phyloP scores from a whole-genome alignment of 2,797 vertebrate species.

The Tangara arthus region DNA sequence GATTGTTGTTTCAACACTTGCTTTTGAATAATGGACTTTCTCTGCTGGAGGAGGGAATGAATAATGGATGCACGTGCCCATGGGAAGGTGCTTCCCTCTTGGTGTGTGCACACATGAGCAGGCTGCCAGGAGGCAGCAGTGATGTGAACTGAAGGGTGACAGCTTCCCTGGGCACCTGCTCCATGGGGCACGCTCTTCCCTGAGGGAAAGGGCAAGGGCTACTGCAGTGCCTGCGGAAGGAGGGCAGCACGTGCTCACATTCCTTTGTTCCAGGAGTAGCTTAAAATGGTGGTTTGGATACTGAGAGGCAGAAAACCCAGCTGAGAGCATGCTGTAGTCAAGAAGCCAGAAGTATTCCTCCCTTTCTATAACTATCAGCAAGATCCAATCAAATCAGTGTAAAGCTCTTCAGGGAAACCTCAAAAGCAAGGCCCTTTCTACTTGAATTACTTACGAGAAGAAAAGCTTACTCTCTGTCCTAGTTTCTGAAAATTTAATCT shows the following conservation, averaged over 20 bases:
- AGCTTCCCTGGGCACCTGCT: neutral
- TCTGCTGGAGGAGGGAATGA: neutral
- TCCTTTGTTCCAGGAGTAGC: neutral
- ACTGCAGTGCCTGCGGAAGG: neutral
- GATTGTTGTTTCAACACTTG: neutral
- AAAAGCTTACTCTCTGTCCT: neutral
- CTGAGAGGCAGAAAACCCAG: neutral
- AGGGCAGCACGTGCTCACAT: neutral
- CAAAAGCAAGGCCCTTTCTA: neutral
- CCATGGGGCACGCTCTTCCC: neutral
- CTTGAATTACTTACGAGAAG: conserved; percentile 15
- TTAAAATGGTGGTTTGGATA: neutral
- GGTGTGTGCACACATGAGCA: neutral
- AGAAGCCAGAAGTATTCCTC: neutral
- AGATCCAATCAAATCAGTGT: neutral
- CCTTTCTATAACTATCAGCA: neutral
- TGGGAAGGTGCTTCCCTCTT: neutral
- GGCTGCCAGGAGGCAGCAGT: neutral
- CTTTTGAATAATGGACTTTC: neutral
- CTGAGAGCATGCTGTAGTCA: neutral
- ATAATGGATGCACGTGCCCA: neutral
- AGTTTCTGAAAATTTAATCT: conserved; percentile 12
- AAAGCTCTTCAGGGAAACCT: conserved; percentile 20
- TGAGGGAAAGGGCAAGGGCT: no score
- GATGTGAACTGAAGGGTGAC: neutral